Evolutionary conservation across 2,113 vertebrate genomes (phyloP).

Genomic region (Madoqua kirkii): DNA sequence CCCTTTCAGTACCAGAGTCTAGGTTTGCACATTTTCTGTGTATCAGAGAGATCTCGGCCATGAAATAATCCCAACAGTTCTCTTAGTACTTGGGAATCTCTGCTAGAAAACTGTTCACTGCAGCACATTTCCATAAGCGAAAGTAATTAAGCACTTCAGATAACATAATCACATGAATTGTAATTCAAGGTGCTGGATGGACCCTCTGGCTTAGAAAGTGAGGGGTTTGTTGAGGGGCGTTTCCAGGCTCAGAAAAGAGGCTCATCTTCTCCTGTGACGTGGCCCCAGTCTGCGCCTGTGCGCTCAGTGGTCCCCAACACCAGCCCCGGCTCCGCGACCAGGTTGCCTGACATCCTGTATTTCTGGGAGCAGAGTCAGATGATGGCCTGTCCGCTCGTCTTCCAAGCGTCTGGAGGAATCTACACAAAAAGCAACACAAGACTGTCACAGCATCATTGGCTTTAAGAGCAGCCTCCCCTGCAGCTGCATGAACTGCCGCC

Average conservation of each 20-base stretch:
- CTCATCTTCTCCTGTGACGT: fast-evolving
- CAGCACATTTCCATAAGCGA: neutral
- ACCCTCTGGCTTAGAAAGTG: neutral
- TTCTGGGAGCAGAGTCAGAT: neutral
- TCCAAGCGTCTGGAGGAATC: neutral
- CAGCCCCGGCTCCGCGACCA: neutral
- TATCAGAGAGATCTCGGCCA: neutral
- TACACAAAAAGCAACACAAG: neutral
- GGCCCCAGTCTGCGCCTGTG: neutral
- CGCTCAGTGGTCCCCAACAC: neutral
- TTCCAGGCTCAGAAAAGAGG: neutral
- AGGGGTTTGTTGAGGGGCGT: neutral
- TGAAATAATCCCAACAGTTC: neutral
- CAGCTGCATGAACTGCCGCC: neutral
- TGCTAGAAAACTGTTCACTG: neutral
- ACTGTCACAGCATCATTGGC: neutral
- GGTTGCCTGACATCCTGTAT: neutral
- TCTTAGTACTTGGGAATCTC: neutral
- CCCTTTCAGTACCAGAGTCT: neutral
- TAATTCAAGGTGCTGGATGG: neutral
- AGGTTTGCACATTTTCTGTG: neutral
- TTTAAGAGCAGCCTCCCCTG: neutral
- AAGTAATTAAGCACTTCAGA: neutral
- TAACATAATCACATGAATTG: neutral
- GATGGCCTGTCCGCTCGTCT: neutral